Evolutionary conservation across 2,797 vertebrate species (phyloP), one percentile per base, ranked within the genome.

Genomic region (Sebastes hubbsi): DNA sequence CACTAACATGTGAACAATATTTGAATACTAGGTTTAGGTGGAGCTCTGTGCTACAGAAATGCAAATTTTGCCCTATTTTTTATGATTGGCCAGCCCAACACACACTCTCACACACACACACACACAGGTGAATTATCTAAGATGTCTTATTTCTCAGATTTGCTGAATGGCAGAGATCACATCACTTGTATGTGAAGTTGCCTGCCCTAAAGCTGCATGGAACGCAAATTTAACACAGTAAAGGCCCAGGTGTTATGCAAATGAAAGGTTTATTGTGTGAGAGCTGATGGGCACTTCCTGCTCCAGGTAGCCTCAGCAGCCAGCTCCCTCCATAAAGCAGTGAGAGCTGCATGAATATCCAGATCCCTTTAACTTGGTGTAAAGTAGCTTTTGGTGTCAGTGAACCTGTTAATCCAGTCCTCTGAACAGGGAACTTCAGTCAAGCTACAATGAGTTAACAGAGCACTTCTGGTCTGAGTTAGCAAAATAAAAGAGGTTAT

Each of bases 341-440:
- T 8, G 75, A 75, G 60, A 81, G 66, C 65, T 55, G 30, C 62
- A 13, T 10, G 30, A 32, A 77, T 49, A 16, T 80, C 76, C 67
- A 18, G 70, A 67, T 77, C 61, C 36, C 85, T 72, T 84, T 72
- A 79, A 62, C 74, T 65, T 7, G 25, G 22, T 30, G 59, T 55
- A 32, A 80, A 73, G 54, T 30, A 49, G 9, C 68, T 73, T 75
- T 70, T 61, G 20, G 5, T n/a, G 24, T 38, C 46, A 38, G 18
- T 30, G 69, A 93, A 94, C 93, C 87, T 32, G 94, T 92, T 87
- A 22, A 84, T 92, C 93, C 77, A 84, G 90, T 91, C 78, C 34
- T 75, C 12, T 64, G 22, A 87, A 38, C 34, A n/a, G 5, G 14
- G 4, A 0, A 14, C 12, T 8, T 3, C 4, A 0, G 6, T 62